Base-by-base conservation (phyloP, 2,113 vertebrate genomes). In the Lepisosteus osseus region DNA sequence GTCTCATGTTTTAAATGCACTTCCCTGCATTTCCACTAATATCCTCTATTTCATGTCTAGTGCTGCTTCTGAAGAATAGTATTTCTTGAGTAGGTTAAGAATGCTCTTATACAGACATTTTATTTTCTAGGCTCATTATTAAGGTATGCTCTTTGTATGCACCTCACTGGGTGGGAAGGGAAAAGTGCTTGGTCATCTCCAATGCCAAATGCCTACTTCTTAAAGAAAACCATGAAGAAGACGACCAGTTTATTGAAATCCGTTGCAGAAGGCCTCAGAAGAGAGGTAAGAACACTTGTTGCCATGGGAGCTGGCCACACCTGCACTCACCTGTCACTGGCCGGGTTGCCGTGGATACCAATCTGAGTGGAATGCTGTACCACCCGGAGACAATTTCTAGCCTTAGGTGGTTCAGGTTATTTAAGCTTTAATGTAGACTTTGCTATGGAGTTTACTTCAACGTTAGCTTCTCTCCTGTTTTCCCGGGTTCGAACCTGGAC, bases 121-220 rank as follows among this genome's bases (percentile, higher is more conserved):
- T 3, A 71, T 51, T 41, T 83, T 62, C 3, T 79, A 92, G 89
- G 71, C 71, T 92, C 43, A 79, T 84, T 63, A 86, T 90, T 66
- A 92, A 85, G 81, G 75, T 75, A 68, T 91, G 90, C 66, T 89
- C 89, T n/a, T 84, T 87, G 69, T 92, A 79, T 70, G 78, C 78
- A 40, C 77, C 74, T 0, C 73, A 89, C 76, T 90, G 88, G 86
- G 82, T 88, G 51, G 87, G 87, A 51, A 91, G 86, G 65, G 73
- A 59, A 2, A 83, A 75, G 40, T 88, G 87, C 62, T 69, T 91
- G 67, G 78, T 89, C 2, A 54, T 76, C 11, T 78, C 77, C 66
- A 83, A 82, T 0, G 79, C 83, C 29, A 88, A 75, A 74, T 77
- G 83, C n/a, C 62, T 91, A 70, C 74, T 90, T 61, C 71, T 89